A percentile compares a stretch with the other conserved stretches of the same genome.
Evolutionary conservation across 1,140 invertebrate species (phyloP).

Genomic region (Pseudobourletiella spinata): DNA sequence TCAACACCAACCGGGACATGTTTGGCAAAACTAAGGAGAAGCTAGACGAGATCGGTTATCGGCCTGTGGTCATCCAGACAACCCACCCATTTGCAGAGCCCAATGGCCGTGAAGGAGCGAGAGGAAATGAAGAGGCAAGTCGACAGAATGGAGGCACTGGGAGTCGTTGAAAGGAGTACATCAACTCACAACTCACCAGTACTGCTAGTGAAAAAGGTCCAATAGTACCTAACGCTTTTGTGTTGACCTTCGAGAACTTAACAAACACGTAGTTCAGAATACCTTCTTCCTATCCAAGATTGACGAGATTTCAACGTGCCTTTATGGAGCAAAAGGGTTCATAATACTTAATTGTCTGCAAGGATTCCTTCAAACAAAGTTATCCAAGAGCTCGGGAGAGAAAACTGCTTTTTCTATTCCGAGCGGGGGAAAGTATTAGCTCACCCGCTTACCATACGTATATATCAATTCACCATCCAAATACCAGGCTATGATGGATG

Average conservation of each 20-base stretch:
- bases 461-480: constrained; percentile 43
- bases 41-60: background rate
- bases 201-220: constrained; percentile 6
- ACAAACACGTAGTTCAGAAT: constrained; percentile 1
- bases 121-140: background rate
- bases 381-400: constrained; percentile 2
- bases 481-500: constrained; percentile 47
- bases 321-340: constrained; percentile 6
- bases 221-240: constrained; percentile 8
- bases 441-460: constrained; percentile 41
- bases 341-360: constrained; percentile 5
- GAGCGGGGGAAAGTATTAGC: constrained; percentile 41
- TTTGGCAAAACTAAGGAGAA: background rate
- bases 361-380: constrained; percentile 12
- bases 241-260: constrained; percentile 14
- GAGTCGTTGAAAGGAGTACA: background rate
- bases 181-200: constrained; percentile 9
- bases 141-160: constrained; percentile 3
- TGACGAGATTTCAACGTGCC: background rate
- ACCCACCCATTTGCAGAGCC: background rate
- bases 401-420: constrained; percentile 37
- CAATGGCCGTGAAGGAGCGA: background rate
- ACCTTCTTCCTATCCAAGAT: constrained; percentile 13
- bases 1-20: background rate
- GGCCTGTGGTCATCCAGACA: background rate